Evolutionary conservation across 53 echinoderm and acorn worm genomes (phyloP).

Genomic region (Actinopyga echinites): DNA sequence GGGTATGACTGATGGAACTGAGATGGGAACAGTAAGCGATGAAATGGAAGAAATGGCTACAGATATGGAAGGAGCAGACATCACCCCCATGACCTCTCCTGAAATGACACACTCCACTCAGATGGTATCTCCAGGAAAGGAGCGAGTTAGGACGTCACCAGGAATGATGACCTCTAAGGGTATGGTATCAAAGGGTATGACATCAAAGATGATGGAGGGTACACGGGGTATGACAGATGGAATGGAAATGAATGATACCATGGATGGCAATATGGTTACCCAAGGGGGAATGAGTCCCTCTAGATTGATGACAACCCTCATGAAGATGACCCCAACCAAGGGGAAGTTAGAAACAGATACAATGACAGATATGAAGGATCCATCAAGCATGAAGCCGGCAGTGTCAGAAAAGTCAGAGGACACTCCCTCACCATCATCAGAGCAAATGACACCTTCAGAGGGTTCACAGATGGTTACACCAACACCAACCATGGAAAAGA

Average conservation of each 20-base stretch:
- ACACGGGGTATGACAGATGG: not conserved
- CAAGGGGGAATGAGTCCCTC: not conserved
- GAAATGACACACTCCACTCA: not conserved
- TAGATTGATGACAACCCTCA: not conserved
- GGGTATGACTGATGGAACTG: not conserved
- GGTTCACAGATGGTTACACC: not conserved
- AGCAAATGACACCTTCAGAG: not conserved
- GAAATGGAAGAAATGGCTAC: conserved; percentile 10
- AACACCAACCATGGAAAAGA: not conserved
- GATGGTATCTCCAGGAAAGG: not conserved
- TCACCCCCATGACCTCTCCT: not conserved
- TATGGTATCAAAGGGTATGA: not conserved
- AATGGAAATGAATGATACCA: not conserved
- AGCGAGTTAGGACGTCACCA: too few species aligned
- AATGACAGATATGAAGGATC: not conserved
- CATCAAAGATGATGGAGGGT: not conserved
- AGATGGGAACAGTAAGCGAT: not conserved
- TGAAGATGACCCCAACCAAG: not conserved
- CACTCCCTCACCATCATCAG: not conserved
- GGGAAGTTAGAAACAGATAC: not conserved
- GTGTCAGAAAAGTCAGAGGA: not conserved
- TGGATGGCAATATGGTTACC: not conserved
- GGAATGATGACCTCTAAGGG: too few species aligned
- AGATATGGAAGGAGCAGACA: not conserved
- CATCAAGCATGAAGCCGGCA: not conserved